Conservation (phyloP, 37 sponge, comb jelly and placozoan genomes). For the Corticium candelabrum region DNA sequence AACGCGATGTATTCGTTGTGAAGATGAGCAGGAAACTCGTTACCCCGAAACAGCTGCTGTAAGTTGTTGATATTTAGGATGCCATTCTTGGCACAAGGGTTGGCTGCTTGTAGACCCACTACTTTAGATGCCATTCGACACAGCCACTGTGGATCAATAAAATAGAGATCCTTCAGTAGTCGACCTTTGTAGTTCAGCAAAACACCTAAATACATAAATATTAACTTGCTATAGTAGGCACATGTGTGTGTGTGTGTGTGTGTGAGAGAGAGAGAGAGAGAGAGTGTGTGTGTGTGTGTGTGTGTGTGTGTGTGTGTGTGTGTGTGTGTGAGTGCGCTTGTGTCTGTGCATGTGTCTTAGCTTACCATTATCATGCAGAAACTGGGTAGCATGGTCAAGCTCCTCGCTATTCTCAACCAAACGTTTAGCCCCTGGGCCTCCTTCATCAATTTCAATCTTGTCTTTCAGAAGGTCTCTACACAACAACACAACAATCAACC, state of each 20-base stretch:
- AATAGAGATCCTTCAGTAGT: slow-evolving; percentile 66
- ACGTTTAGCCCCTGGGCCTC: too few species aligned
- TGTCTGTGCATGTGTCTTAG: neutral
- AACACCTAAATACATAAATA: slow-evolving; percentile 24
- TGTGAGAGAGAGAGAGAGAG: slow-evolving; percentile 10
- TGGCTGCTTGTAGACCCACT: slow-evolving; percentile 61
- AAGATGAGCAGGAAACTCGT: slow-evolving; percentile 73
- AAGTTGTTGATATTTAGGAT: slow-evolving; percentile 57
- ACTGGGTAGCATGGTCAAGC: slow-evolving; percentile 65
- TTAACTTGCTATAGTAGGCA: slow-evolving; percentile 3
- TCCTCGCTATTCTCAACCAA: slow-evolving; percentile 32
- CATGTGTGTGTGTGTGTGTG: slow-evolving; percentile 10
- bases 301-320: slow-evolving; percentile 31
- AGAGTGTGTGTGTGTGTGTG: slow-evolving; percentile 11
- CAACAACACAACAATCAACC: too few species aligned
- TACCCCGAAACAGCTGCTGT: slow-evolving; percentile 49
- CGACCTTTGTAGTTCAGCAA: slow-evolving; percentile 77
- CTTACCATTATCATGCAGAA: slow-evolving; percentile 73
- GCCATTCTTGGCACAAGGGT: slow-evolving; percentile 61
- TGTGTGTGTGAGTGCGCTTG: slow-evolving; percentile 9
- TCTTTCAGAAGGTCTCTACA: too few species aligned
- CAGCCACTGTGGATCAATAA: slow-evolving; percentile 90
- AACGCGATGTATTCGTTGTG: slow-evolving; percentile 64
- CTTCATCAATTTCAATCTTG: too few species aligned
- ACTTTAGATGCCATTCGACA: slow-evolving; percentile 74